Base-by-base conservation (phyloP, 2,888 invertebrate species). In the Yponomeuta sedellus region DNA sequence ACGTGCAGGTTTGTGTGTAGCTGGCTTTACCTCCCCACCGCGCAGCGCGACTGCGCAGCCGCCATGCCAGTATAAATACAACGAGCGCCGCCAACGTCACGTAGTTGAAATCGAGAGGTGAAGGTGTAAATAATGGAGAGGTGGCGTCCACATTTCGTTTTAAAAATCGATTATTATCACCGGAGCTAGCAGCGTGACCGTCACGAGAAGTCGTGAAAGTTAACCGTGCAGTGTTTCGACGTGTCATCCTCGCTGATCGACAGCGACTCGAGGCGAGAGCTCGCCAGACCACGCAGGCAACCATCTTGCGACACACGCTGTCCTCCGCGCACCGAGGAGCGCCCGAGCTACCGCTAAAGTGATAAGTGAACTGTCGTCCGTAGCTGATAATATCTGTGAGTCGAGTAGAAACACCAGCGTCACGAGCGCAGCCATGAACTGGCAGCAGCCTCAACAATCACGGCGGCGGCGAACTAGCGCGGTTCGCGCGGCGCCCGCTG, bases 21-120 rank as follows among this genome's bases (percentile, higher is more conserved):
- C 12, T 5, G 6, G 81, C 88, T 74, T 88, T 88, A 86, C 66
- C 71, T 77, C 87, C 90, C 88, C 87, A 81, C 90, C 69, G 80
- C 85, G 86, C 86, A 86, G 28, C 67, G 66, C 61, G 71, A 69
- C 68, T 77, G 83, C 86, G 87, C 88, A 85, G 86, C 85, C 84
- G 87, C 85, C 84, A 85, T 85, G 73, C 70, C 71, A 68, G 69
- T 84, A 86, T 89, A 88, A 81, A 90, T 79, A 76, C 79, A 61
- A 64, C 72, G 79, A 77, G 82, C 84, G 82, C 83, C 79, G 71
- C 75, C 83, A 76, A 79, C 82, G 85, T 87, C 82, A 88, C 86
- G 87, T 86, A 90, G 90, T 90, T 81, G 85, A 86, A 88, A 83
- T 88, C 86, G 88, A 88, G 85, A 86, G 86, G 89, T 81, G 86